These are phyloP conservation scores for Arctia plantaginis DNA, from an alignment of 2,888 invertebrate genomes.

Conservation along the genomic window DNA sequence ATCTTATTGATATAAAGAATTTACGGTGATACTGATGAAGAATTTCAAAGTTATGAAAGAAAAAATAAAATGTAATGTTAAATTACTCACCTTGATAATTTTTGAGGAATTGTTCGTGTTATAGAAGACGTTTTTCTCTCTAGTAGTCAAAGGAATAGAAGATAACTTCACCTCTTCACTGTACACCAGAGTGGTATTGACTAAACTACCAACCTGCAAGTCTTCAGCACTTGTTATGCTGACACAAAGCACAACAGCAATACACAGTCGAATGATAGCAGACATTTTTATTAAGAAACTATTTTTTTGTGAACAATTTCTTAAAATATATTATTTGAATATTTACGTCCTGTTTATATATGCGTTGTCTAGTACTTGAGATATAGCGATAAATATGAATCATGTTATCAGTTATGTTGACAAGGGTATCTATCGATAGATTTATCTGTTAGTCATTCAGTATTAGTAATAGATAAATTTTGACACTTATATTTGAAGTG, in stretches of 20 bases:
- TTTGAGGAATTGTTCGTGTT: constrained; percentile 59
- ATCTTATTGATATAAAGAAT: neutral
- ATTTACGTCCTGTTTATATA: constrained; percentile 31
- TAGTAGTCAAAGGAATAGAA: constrained; percentile 61
- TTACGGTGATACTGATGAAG: neutral
- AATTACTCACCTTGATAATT: constrained; percentile 67
- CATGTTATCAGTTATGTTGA: constrained; percentile 4
- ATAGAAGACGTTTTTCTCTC: constrained; percentile 76
- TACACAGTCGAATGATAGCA: constrained; percentile 8
- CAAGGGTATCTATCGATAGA: neutral
- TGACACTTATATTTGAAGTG: neutral
- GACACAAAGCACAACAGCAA: constrained; percentile 33
- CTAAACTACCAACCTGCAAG: constrained; percentile 64
- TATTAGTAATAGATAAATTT: neutral
- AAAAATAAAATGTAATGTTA: neutral
- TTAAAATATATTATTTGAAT: constrained; percentile 5
- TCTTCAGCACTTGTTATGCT: constrained; percentile 51
- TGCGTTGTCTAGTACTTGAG: constrained; percentile 20
- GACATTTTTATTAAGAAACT: constrained; percentile 30
- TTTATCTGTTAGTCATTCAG: constrained; percentile 6
- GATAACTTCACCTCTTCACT: constrained; percentile 69
- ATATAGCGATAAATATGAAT: constrained; percentile 27
- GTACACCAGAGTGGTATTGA: constrained; percentile 62
- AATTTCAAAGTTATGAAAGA: neutral
- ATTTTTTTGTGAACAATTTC: neutral